Percentiles rank a stretch among this genome's conserved stretches.
These are phyloP conservation scores for Tetrapedia diversipes DNA, from an alignment of 2,888 invertebrate species.

Conservation along the genomic window DNA sequence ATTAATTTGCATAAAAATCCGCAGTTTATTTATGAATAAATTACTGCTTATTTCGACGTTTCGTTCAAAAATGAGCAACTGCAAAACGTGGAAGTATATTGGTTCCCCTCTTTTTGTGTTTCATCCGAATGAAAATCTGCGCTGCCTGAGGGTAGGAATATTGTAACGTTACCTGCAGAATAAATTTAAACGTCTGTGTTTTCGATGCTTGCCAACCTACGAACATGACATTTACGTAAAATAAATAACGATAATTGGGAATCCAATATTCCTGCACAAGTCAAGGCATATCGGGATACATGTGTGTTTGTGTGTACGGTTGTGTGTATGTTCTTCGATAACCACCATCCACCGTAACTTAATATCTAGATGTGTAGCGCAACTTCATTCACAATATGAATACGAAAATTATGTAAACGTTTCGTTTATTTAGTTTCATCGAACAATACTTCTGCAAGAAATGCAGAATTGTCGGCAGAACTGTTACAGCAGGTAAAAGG, in stretches of 20 bases:
- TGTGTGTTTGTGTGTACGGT: too few relatives aligned
- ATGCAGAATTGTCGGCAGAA: not conserved
- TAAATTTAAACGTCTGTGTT: conserved; percentile 19
- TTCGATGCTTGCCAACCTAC: not conserved
- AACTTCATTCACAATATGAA: conserved; percentile 12
- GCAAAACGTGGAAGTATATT: not conserved
- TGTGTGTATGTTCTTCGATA: conserved; percentile 7
- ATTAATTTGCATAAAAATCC: too few relatives aligned
- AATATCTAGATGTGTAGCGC: conserved; percentile 21
- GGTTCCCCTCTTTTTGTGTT: not conserved
- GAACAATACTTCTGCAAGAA: not conserved
- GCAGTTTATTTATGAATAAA: too few relatives aligned
- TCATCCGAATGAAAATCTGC: not conserved
- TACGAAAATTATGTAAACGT: not conserved
- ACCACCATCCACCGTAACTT: conserved; percentile 15
- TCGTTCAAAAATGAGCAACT: not conserved
- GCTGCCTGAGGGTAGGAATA: not conserved
- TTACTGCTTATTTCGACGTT: too few relatives aligned
- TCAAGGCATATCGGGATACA: not conserved
- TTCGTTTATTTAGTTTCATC: not conserved
- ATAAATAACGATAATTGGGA: conserved; percentile 40
- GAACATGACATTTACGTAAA: conserved; percentile 8
- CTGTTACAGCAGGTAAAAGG: too few relatives aligned
- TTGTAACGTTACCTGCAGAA: not conserved
- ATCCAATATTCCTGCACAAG: conserved; percentile 14